Conservation (phyloP, 1,140 invertebrate genomes). For the Bursaphelenchus mucronatus region DNA sequence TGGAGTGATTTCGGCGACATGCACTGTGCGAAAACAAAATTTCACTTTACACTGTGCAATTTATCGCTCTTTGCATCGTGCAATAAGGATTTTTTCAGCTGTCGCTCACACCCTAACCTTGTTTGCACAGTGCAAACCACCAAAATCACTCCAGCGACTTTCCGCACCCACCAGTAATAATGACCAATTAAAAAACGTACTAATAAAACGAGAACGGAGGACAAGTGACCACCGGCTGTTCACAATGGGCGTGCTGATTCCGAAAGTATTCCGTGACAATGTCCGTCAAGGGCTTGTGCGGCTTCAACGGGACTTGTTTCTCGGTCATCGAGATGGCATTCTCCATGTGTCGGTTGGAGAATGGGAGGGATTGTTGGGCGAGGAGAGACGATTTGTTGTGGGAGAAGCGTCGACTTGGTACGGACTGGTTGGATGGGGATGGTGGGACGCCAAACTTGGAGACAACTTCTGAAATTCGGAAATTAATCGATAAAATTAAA, state of each 20-base stretch:
- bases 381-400: conserved; percentile 30
- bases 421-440: not conserved
- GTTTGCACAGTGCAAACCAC: too few species aligned
- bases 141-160: too few species aligned
- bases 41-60: too few species aligned
- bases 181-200: conserved; percentile 42
- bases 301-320: conserved; percentile 21
- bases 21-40: too few species aligned
- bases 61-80: too few species aligned
- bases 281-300: conserved; percentile 43
- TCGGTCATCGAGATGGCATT: conserved; percentile 2
- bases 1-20: too few species aligned
- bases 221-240: conserved; percentile 66
- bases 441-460: not conserved
- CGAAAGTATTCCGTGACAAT: conserved; percentile 63
- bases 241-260: conserved; percentile 72
- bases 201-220: conserved; percentile 65
- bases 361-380: conserved; percentile 25
- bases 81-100: too few species aligned
- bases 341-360: conserved; percentile 13
- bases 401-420: conserved; percentile 12
- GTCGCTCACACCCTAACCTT: too few species aligned
- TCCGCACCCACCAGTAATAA: too few species aligned
- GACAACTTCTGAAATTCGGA: too few species aligned
- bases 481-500: too few species aligned